Percentiles rank a stretch among this genome's conserved stretches.
Conservation (phyloP, 2,888 invertebrate species). For the Lagria hirta region DNA sequence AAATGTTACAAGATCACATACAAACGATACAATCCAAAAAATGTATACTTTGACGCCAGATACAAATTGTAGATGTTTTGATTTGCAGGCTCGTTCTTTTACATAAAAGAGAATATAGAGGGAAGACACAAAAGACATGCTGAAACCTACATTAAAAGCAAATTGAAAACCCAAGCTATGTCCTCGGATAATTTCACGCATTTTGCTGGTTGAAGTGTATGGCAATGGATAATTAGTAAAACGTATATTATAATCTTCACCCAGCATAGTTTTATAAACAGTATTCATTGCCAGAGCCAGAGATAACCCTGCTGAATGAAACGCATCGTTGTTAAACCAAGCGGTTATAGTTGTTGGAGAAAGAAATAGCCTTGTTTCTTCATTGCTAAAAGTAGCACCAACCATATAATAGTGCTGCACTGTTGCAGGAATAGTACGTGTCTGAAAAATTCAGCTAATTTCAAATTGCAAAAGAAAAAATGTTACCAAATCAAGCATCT, state of each 20-base stretch:
- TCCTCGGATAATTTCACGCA: too few species aligned
- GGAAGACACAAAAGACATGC: constrained; percentile 69
- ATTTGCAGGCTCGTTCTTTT: constrained; percentile 67
- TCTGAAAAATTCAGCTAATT: constrained; percentile 40
- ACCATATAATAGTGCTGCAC: constrained; percentile 54
- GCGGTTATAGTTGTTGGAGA: constrained; percentile 56
- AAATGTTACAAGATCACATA: constrained; percentile 70
- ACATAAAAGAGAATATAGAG: constrained; percentile 64
- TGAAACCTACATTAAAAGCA: constrained; percentile 70
- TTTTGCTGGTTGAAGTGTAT: constrained; percentile 59
- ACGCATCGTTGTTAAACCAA: constrained; percentile 79
- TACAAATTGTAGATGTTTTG: constrained; percentile 72
- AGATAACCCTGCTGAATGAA: constrained; percentile 70
- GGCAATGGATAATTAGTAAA: constrained; percentile 71
- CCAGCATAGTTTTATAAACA: constrained; percentile 54
- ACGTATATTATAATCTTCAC: constrained; percentile 36
- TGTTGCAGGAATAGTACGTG: constrained; percentile 36
- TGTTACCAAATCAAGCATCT: constrained; percentile 36
- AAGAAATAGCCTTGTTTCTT: not conserved
- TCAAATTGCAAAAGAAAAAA: not conserved
- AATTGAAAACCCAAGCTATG: constrained; percentile 58
- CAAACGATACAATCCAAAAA: constrained; percentile 69
- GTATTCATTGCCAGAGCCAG: constrained; percentile 66
- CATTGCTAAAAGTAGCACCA: constrained; percentile 58
- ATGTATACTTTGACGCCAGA: constrained; percentile 67